Evolutionary conservation across 2,888 invertebrate genomes (phyloP).

Genomic region (Arrhopalites spinosus): DNA sequence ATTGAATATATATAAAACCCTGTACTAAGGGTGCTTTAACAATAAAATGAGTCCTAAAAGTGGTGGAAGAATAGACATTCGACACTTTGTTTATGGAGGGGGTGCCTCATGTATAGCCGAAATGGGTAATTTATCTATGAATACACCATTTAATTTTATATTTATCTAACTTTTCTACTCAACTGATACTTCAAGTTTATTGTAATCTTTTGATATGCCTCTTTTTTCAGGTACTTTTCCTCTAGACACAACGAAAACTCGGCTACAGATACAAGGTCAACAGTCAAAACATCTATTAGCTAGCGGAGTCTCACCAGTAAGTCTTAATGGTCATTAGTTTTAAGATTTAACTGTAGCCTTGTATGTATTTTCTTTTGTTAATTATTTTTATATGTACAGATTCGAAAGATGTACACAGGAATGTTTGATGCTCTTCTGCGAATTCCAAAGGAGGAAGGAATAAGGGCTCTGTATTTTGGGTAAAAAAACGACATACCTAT

Average conservation of each 20-base stretch:
- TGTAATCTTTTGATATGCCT: neutral
- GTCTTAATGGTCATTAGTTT: too few species aligned
- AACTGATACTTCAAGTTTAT: neutral
- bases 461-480: constrained; percentile 84
- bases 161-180: neutral
- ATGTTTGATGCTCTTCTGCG: constrained; percentile 90
- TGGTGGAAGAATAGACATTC: constrained; percentile 60
- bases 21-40: neutral
- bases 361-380: too few species aligned
- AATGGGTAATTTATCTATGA: constrained; percentile 72
- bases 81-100: constrained; percentile 93
- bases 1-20: neutral
- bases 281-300: constrained; percentile 63
- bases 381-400: too few species aligned
- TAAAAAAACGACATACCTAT: constrained; percentile 59
- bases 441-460: constrained; percentile 84
- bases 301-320: constrained; percentile 57
- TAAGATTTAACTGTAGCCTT: too few species aligned
- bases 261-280: constrained; percentile 93
- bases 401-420: constrained; percentile 79
- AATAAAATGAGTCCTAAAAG: constrained; percentile 51
- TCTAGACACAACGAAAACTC: constrained; percentile 93
- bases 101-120: constrained; percentile 91
- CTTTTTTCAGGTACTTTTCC: constrained; percentile 83
- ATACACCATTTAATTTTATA: neutral